Conservation (phyloP, 2,888 invertebrate species). For the Mythimna ferrago region DNA sequence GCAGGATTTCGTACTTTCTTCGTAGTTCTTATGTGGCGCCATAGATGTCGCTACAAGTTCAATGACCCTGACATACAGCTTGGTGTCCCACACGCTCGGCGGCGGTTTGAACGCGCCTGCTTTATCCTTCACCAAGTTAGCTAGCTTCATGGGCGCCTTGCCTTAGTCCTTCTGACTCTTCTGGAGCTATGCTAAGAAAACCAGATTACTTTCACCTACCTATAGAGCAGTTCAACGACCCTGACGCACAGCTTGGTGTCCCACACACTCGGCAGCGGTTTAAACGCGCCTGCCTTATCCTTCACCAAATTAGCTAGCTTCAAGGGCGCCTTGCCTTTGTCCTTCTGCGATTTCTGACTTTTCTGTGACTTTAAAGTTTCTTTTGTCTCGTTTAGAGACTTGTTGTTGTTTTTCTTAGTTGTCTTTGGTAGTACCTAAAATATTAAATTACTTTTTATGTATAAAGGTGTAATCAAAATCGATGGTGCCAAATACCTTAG, state of each 20-base stretch:
- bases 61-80: slow-evolving; percentile 76
- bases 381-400: slow-evolving; percentile 79
- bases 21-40: too few relatives aligned
- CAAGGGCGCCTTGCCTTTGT: slow-evolving; percentile 75
- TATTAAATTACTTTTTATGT: neutral
- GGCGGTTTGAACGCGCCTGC: slow-evolving; percentile 82
- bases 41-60: too few relatives aligned
- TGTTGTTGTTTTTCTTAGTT: slow-evolving; percentile 75
- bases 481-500: too few relatives aligned
- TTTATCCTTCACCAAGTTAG: slow-evolving; percentile 79
- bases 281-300: slow-evolving; percentile 83
- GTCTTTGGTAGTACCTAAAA: slow-evolving; percentile 75
- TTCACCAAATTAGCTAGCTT: slow-evolving; percentile 78
- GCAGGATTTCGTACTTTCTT: too few relatives aligned
- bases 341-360: slow-evolving; percentile 79
- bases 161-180: slow-evolving; percentile 72
- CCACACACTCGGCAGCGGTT: slow-evolving; percentile 83
- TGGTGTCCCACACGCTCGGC: slow-evolving; percentile 83
- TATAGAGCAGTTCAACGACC: slow-evolving; percentile 81
- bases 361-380: slow-evolving; percentile 79
- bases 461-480: too few relatives aligned
- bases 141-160: slow-evolving; percentile 74
- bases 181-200: slow-evolving; percentile 66
- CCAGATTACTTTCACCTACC: slow-evolving; percentile 63
- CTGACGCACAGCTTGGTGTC: slow-evolving; percentile 77